A percentile compares a stretch with the other conserved stretches of the same genome.
phyloP scores from a whole-genome alignment of 2,113 vertebrate genomes.

The Clarias magur region DNA sequence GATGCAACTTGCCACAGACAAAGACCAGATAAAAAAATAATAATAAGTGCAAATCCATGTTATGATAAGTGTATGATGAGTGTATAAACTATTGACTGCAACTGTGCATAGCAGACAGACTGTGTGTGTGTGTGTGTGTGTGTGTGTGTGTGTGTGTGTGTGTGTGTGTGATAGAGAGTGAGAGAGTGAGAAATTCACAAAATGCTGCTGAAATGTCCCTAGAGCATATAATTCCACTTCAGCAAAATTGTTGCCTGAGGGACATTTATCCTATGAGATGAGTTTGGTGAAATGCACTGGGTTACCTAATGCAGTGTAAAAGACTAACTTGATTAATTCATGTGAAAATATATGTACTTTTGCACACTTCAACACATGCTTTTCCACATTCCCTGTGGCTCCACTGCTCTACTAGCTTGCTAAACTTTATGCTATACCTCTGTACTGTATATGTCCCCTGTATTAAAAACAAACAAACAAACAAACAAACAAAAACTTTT shows the following conservation, averaged over 20 bases:
- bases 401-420: constrained; percentile 20
- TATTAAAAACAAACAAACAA: background rate
- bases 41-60: no score
- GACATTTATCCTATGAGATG: constrained; percentile 25
- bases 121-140: background rate
- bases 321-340: constrained; percentile 30
- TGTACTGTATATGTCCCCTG: background rate
- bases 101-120: background rate
- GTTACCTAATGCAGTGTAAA: constrained; percentile 10
- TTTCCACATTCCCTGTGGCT: constrained; percentile 23
- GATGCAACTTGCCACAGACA: no score
- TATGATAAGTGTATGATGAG: no score
- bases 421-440: constrained; percentile 13
- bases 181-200: background rate
- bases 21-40: no score
- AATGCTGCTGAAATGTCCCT: background rate
- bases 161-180: background rate
- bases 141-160: no score
- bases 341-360: constrained; percentile 32
- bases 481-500: background rate
- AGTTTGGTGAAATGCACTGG: constrained; percentile 9
- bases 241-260: constrained; percentile 27
- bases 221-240: background rate
- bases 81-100: no score
- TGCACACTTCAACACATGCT: background rate